These are phyloP conservation scores for Prosapia bicincta DNA, from an alignment of 2,888 invertebrate genomes.

Conservation along the genomic window DNA sequence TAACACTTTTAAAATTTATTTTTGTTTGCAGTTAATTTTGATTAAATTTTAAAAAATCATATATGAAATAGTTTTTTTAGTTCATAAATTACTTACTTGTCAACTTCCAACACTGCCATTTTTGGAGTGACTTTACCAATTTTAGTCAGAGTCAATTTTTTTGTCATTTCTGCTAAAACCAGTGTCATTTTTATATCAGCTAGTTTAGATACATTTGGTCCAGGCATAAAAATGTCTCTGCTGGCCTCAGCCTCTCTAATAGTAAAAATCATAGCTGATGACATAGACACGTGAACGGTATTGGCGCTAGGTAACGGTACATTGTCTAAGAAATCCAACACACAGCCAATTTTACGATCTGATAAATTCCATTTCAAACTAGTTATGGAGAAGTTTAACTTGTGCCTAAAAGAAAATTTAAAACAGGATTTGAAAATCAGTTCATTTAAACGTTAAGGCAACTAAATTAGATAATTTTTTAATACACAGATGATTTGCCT, in stretches of 20 bases:
- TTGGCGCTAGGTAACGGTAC: conserved; percentile 48
- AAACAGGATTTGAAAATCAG: no score
- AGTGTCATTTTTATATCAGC: conserved; percentile 17
- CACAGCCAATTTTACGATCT: conserved; percentile 62
- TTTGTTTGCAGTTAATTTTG: no score
- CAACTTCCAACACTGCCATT: conserved; percentile 47
- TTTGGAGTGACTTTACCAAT: conserved; percentile 47
- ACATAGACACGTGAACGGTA: conserved; percentile 37
- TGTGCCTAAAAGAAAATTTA: conserved; percentile 55
- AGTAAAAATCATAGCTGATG: conserved; percentile 28
- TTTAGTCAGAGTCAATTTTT: conserved; percentile 43
- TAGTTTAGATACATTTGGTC: conserved; percentile 1
- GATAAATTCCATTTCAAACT: conserved; percentile 72
- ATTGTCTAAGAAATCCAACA: conserved; percentile 60
- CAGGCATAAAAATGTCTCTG: conserved; percentile 28
- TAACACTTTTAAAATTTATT: no score
- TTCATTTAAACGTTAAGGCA: no score
- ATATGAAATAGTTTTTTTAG: no score
- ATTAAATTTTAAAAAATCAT: no score
- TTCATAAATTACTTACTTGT: conserved; percentile 43
- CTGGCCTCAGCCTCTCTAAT: conserved; percentile 31
- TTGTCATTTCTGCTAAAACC: conserved; percentile 32
- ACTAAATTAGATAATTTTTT: no score
- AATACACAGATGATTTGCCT: no score
- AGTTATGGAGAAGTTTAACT: conserved; percentile 68